Conservation (phyloP, 2,113 vertebrate genomes). For the Xiphias gladius region DNA sequence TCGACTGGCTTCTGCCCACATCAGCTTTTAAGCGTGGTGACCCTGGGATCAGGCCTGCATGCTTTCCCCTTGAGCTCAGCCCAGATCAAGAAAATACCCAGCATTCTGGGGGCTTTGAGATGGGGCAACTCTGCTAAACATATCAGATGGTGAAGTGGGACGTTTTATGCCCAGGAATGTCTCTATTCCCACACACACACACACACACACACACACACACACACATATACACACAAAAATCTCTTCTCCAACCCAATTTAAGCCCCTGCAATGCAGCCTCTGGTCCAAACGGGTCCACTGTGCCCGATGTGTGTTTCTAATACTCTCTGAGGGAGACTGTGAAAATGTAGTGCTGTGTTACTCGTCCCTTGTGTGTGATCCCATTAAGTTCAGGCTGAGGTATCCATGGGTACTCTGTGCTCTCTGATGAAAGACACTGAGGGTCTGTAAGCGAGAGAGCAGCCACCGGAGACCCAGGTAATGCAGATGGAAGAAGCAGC, state of each 20-base stretch:
- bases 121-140: conserved; percentile 64
- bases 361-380: conserved; percentile 46
- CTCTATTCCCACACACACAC: conserved; percentile 36
- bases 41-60: conserved; percentile 60
- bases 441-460: conserved; percentile 23
- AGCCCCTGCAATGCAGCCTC: conserved; percentile 23
- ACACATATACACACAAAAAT: conserved; percentile 20
- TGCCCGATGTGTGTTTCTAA: conserved; percentile 31
- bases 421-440: conserved; percentile 36
- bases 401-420: conserved; percentile 9
- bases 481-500: conserved; percentile 57
- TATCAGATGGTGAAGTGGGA: conserved; percentile 56
- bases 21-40: conserved; percentile 52
- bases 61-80: conserved; percentile 69
- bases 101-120: conserved; percentile 62
- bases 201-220: background rate
- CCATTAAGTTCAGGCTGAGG: conserved; percentile 27
- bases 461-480: conserved; percentile 55
- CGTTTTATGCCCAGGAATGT: conserved; percentile 43
- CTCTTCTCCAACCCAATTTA: conserved; percentile 44
- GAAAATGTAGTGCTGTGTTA: conserved; percentile 16
- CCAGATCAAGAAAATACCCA: conserved; percentile 63
- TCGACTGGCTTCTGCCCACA: conserved; percentile 36
- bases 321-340: conserved; percentile 55
- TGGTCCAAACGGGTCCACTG: conserved; percentile 23